Base-by-base conservation (phyloP, 2,888 invertebrate genomes). In the Scaptomyza polygonia region DNA sequence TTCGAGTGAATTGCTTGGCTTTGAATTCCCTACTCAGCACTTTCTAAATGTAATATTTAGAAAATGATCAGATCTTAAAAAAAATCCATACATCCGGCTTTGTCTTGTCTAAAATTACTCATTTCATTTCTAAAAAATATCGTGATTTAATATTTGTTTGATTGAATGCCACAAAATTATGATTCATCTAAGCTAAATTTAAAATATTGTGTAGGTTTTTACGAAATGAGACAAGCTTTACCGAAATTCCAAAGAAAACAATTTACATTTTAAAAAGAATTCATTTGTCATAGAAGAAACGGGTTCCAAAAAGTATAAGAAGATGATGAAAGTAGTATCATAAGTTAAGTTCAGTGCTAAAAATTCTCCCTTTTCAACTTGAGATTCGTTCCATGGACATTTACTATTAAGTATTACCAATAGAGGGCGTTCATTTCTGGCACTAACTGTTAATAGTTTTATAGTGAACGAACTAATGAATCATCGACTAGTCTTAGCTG, bases 401-500 rank as follows among this genome's bases (percentile, higher is more conserved):
- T 25, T n/a, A n/a, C n/a, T n/a, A n/a, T 25, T 25, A 25, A 25
- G 5, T 39, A 27, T 47, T 63, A 34, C 9, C 5, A 34, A 45
- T 9, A 29, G 30, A 27, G n/a, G 30, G 42, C 29, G 34, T 45
- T 40, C 7, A 63, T 43, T 72, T 67, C 54, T 68, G 54, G 30
- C 21, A 51, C 16, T 55, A 55, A 64, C 54, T 68, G 63, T 44
- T 45, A 14, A n/a, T 53, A 45, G 42, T 53, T 51, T 25, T n/a
- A n/a, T n/a, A 18, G 14, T 48, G 48, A 9, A 34, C 47, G 21
- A n/a, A 18, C 21, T 34, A 12, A 58, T 74, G 66, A 71, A 49
- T 74, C 49, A 71, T 58, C 39, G 16, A 11, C 45, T 34, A 21
- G 18, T 11, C 21, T n/a, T 11, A 34, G 32, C 34, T 21, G 11